Evolutionary conservation across 2,113 vertebrate genomes (phyloP).

Genomic region (Cyprinodon brontotheroides): DNA sequence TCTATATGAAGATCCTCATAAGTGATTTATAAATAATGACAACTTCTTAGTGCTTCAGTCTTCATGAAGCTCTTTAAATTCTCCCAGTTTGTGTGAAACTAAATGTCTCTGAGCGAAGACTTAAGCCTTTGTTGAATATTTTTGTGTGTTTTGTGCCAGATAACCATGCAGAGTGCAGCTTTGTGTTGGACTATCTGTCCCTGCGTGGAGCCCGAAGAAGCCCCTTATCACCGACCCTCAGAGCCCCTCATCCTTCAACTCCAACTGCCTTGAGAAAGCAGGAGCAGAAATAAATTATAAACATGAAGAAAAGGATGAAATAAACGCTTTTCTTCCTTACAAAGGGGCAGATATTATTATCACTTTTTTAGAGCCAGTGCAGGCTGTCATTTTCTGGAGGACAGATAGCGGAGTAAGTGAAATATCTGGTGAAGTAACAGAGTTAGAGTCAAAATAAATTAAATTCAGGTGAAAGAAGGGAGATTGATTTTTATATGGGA

Average conservation of each 20-base stretch:
- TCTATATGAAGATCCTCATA: not conserved
- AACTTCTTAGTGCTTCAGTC: not conserved
- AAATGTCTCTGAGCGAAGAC: constrained; percentile 11
- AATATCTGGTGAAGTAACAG: constrained; percentile 38
- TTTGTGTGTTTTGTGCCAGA: constrained; percentile 44
- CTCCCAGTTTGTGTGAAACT: not conserved
- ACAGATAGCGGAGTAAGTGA: constrained; percentile 6
- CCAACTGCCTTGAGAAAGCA: constrained; percentile 32
- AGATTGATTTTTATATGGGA: not conserved
- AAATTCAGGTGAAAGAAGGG: constrained; percentile 15
- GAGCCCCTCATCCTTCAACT: constrained; percentile 46
- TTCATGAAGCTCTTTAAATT: not conserved
- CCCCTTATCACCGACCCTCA: constrained; percentile 69
- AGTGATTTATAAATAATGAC: constrained; percentile 4
- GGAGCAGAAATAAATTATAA: constrained; percentile 46
- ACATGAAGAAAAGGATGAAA: constrained; percentile 27
- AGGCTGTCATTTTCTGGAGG: constrained; percentile 33
- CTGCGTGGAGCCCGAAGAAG: constrained; percentile 48
- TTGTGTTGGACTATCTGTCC: constrained; percentile 53
- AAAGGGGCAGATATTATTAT: constrained; percentile 19
- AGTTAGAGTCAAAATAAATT: constrained; percentile 13
- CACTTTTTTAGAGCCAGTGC: constrained; percentile 40
- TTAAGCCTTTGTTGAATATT: constrained; percentile 4
- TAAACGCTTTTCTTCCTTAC: constrained; percentile 12
- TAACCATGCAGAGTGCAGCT: constrained; percentile 52